Evolutionary conservation across 2,797 vertebrate genomes (phyloP).

Genomic region (Microchirus variegatus): DNA sequence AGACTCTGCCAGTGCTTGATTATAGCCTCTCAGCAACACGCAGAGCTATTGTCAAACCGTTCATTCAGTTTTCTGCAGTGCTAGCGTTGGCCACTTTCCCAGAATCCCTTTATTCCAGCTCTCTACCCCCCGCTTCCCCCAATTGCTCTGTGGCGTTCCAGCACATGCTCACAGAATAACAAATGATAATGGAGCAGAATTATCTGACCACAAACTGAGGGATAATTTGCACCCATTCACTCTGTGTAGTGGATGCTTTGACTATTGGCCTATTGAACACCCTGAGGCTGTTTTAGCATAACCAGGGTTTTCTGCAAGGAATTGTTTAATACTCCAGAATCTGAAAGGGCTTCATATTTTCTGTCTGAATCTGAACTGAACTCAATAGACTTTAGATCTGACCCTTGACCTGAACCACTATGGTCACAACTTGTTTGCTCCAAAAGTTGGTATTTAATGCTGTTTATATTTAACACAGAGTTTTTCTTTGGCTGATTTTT

Average conservation of each 20-base stretch:
- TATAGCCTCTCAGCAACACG: constrained; percentile 46
- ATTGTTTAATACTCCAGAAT: background rate
- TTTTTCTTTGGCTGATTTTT: too few species aligned
- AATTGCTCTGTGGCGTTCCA: constrained; percentile 60
- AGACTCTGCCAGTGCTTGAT: constrained; percentile 49
- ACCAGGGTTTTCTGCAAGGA: constrained; percentile 14
- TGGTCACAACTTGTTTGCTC: too few species aligned
- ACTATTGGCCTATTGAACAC: constrained; percentile 30
- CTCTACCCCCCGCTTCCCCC: background rate
- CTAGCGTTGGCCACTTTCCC: constrained; percentile 70
- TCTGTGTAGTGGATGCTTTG: constrained; percentile 27
- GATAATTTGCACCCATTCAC: constrained; percentile 45
- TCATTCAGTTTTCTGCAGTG: constrained; percentile 65
- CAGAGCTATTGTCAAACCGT: constrained; percentile 57
- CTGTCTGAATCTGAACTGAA: background rate
- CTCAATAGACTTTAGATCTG: background rate
- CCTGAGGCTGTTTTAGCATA: constrained; percentile 51
- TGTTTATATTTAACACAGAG: too few species aligned
- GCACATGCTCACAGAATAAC: constrained; percentile 43
- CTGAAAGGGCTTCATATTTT: background rate
- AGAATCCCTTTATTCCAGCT: constrained; percentile 59
- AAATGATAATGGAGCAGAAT: constrained; percentile 58
- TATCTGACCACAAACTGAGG: constrained; percentile 55
- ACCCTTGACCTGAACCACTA: too few species aligned
- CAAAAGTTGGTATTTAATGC: too few species aligned